phyloP scores from a whole-genome alignment of 2,888 invertebrate genomes.

The Andrena flavipes region DNA sequence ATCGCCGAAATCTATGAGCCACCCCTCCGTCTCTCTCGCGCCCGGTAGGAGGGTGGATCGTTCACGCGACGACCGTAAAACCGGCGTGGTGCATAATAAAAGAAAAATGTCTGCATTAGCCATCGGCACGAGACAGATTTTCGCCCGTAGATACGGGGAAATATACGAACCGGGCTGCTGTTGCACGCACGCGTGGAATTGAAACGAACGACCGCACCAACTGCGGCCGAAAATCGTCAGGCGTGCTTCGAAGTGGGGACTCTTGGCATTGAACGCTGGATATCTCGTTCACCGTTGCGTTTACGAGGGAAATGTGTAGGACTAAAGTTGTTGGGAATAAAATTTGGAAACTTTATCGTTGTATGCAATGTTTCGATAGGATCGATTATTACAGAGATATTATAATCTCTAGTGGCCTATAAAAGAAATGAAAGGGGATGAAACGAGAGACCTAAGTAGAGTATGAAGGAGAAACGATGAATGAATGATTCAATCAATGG shows the following conservation, averaged over 20 bases:
- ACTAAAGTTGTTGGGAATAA: no score
- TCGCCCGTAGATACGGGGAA: slow-evolving; percentile 46
- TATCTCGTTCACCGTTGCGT: no score
- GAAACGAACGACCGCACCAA: slow-evolving; percentile 19
- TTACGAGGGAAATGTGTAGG: no score
- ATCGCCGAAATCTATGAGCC: slow-evolving; percentile 49
- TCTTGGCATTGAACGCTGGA: neutral
- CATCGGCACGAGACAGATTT: slow-evolving; percentile 56
- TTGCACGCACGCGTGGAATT: slow-evolving; percentile 39
- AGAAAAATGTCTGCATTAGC: slow-evolving; percentile 47
- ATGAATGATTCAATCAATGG: no score
- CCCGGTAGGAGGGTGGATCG: neutral
- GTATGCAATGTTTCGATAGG: no score
- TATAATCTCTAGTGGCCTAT: no score
- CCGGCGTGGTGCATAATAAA: slow-evolving; percentile 45
- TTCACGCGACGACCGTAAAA: slow-evolving; percentile 47
- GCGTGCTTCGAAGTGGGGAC: neutral
- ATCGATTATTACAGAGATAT: no score
- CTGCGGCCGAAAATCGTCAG: neutral
- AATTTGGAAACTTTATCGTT: no score
- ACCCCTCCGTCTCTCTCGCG: neutral
- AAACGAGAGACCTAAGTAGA: no score
- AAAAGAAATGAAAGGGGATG: no score
- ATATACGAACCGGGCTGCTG: slow-evolving; percentile 48
- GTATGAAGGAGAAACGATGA: no score